Conservation (phyloP, 2,888 invertebrate genomes). For the Drosophila yooni region DNA sequence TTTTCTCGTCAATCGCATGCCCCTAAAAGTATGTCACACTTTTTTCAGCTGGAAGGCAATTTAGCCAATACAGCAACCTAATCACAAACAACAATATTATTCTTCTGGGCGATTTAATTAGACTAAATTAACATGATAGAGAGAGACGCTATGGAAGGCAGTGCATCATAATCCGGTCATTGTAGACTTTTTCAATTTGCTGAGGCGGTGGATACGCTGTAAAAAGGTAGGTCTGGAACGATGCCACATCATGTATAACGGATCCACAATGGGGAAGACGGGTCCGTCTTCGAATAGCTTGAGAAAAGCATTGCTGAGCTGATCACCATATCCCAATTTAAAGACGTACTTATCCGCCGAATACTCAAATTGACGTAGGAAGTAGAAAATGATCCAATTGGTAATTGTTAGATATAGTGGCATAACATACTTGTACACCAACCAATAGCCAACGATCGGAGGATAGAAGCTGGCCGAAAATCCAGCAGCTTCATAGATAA, state of each 20-base stretch:
- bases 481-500: conserved; percentile 56
- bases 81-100: neutral
- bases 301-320: conserved; percentile 38
- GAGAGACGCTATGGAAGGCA: neutral
- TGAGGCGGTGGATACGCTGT: conserved; percentile 34
- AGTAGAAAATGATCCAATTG: conserved; percentile 53
- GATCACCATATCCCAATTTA: conserved; percentile 23
- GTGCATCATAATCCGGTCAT: neutral
- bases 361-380: conserved; percentile 46
- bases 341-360: conserved; percentile 43
- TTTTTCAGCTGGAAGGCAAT: neutral
- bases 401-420: conserved; percentile 43
- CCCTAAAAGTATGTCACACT: neutral
- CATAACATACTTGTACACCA: conserved; percentile 66
- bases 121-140: neutral
- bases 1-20: neutral
- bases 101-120: neutral
- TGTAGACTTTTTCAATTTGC: neutral
- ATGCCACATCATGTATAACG: conserved; percentile 60
- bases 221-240: conserved; percentile 33
- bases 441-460: conserved; percentile 55
- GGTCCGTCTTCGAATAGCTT: conserved; percentile 51
- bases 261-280: conserved; percentile 51
- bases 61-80: neutral
- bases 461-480: conserved; percentile 47